Percentiles rank a stretch among this genome's conserved stretches.
phyloP scores from a whole-genome alignment of 1,140 invertebrate species.

The Metaphire vulgaris region DNA sequence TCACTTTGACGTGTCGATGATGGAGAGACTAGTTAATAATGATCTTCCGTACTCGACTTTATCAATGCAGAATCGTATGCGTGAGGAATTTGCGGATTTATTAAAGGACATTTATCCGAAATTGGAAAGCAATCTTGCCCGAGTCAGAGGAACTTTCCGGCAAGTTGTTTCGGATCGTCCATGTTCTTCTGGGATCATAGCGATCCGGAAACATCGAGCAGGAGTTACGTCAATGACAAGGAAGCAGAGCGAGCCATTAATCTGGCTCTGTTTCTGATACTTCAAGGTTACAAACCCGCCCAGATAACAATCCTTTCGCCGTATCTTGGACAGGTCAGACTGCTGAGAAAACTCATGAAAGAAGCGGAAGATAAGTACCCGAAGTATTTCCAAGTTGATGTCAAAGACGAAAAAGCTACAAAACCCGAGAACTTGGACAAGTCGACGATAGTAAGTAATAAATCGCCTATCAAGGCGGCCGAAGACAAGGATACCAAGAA shows the following conservation, averaged over 20 bases:
- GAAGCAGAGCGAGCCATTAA: constrained; percentile 6
- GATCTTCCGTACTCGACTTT: constrained; percentile 3
- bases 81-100: constrained; percentile 17
- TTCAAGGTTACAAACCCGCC: constrained; percentile 3
- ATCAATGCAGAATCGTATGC: constrained; percentile 21
- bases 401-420: not conserved
- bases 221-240: constrained; percentile 9
- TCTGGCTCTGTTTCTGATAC: constrained; percentile 13
- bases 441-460: too few species aligned
- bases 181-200: constrained; percentile 12
- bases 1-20: constrained; percentile 23
- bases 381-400: not conserved
- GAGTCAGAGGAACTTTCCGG: not conserved
- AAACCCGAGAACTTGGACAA: too few species aligned
- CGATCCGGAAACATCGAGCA: not conserved
- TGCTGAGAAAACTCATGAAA: not conserved
- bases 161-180: not conserved
- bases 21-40: constrained; percentile 25
- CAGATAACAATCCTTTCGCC: constrained; percentile 22
- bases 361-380: not conserved
- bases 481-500: constrained; percentile 1
- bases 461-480: too few species aligned
- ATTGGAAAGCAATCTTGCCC: constrained; percentile 4
- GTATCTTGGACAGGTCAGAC: constrained; percentile 13
- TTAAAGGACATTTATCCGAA: constrained; percentile 23